These are phyloP conservation scores for Hydriomena furcata DNA, from an alignment of 2,888 invertebrate species.

Conservation along the genomic window DNA sequence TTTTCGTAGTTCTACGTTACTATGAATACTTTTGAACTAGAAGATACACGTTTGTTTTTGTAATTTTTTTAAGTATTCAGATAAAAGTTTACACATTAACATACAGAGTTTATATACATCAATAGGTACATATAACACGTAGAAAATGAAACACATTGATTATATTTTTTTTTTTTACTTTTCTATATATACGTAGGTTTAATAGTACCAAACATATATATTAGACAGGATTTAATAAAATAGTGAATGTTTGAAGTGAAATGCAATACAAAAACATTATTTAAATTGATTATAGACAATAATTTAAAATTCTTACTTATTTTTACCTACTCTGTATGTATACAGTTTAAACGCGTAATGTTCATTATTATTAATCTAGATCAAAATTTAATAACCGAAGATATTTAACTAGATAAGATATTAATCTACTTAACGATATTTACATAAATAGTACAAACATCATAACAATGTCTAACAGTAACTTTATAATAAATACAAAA, in stretches of 20 bases:
- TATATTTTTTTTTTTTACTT: neutral
- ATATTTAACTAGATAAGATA: conserved; percentile 43
- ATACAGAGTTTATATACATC: conserved; percentile 6
- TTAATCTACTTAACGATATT: conserved; percentile 70
- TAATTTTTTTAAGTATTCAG: neutral
- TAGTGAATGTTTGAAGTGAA: conserved; percentile 13
- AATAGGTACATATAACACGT: neutral
- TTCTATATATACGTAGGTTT: no score
- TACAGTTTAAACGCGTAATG: conserved; percentile 18
- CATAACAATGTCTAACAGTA: conserved; percentile 77
- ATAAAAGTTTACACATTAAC: no score
- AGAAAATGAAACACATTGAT: neutral
- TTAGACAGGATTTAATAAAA: conserved; percentile 12
- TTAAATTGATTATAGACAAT: conserved; percentile 1
- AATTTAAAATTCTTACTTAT: conserved; percentile 6
- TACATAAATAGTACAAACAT: conserved; percentile 81
- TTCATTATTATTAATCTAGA: conserved; percentile 24
- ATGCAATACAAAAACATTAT: conserved; percentile 19
- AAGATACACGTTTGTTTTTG: neutral
- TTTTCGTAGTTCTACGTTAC: neutral
- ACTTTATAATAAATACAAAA: conserved; percentile 68
- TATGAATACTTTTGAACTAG: conserved; percentile 7
- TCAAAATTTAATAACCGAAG: conserved; percentile 38
- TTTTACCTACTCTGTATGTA: conserved; percentile 20
- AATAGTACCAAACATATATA: neutral